Percentiles rank a stretch among this genome's conserved stretches.
phyloP scores from a whole-genome alignment of 2,888 invertebrate genomes.

The Teleogryllus oceanicus region DNA sequence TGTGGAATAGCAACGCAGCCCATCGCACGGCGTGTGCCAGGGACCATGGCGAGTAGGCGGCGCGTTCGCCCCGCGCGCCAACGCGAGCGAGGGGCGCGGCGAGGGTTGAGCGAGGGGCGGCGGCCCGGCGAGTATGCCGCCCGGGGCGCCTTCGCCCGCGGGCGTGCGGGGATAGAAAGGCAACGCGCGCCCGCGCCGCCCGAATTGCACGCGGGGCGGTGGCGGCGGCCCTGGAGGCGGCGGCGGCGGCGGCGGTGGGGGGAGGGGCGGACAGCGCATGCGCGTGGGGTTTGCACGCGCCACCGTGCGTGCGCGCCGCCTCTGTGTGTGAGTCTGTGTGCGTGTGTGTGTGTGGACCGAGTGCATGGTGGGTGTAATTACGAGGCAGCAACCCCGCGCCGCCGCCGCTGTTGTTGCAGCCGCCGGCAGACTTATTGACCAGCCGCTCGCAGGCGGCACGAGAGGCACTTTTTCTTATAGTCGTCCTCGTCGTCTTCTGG shows the following conservation, averaged over 20 bases:
- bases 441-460: too few relatives aligned
- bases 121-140: neutral
- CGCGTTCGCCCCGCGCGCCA: neutral
- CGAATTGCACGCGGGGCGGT: neutral
- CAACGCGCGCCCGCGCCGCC: neutral
- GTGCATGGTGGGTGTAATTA: slow-evolving; percentile 1
- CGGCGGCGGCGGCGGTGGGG: neutral
- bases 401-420: neutral
- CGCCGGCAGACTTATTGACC: too few relatives aligned
- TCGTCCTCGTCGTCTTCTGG: too few relatives aligned
- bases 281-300: too few relatives aligned
- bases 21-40: too few relatives aligned
- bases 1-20: too few relatives aligned
- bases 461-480: too few relatives aligned
- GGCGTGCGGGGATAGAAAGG: neutral
- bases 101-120: neutral
- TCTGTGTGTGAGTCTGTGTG: neutral
- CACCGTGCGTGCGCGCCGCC: neutral
- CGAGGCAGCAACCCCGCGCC: neutral
- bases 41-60: neutral
- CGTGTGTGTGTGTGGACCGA: neutral
- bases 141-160: neutral
- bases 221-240: neutral
- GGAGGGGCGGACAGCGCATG: neutral
- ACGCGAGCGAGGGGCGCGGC: neutral